Base-by-base conservation (phyloP, 2,888 invertebrate genomes). In the Sesia bembeciformis region DNA sequence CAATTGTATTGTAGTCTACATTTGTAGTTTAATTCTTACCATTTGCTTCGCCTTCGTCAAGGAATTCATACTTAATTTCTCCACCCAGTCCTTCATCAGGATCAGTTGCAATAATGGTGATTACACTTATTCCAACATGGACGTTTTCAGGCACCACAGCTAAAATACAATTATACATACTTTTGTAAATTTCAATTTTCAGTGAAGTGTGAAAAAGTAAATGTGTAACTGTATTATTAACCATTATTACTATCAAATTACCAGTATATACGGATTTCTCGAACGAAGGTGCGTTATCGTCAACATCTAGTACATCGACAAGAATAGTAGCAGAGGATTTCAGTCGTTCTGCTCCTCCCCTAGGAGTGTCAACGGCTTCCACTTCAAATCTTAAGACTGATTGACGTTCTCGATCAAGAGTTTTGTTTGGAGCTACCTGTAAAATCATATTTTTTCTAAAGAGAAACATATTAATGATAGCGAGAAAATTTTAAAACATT, bases 141-240 rank as follows among this genome's bases (percentile, higher is more conserved):
- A 93, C 94, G 67, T 94, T 95, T 75, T 95, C 95, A 0, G 95
- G 93, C 40, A 95, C 93, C 0, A 96, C 94, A 4, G 94, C 93
- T 62, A 91, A 64, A 73, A 63, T 23, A 23, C 23, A 23, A 23
- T 23, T 23, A 1, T 23, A 23, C 23, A 1, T 23, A 23, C 23
- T 23, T 23, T 23, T 23, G 23, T 23, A 23, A 23, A 23, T 23
- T 23, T 23, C 23, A 23, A 23, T 23, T 23, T 1, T 23, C 23
- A 23, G 23, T 23, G 23, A 23, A 1, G 23, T 23, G 2, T 23
- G 23, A 23, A 23, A 23, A 23, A 23, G 23, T 1, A 23, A 23
- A 23, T 23, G 23, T 23, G 1, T 23, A 23, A 23, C 23, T 23
- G 23, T 23, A 23, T 23, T 2, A 23, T 23, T 23, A 23, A 23